Evolutionary conservation across 1,140 invertebrate species (phyloP), one percentile per base, ranked within the genome.

Genomic region (Ooceraea biroi): DNA sequence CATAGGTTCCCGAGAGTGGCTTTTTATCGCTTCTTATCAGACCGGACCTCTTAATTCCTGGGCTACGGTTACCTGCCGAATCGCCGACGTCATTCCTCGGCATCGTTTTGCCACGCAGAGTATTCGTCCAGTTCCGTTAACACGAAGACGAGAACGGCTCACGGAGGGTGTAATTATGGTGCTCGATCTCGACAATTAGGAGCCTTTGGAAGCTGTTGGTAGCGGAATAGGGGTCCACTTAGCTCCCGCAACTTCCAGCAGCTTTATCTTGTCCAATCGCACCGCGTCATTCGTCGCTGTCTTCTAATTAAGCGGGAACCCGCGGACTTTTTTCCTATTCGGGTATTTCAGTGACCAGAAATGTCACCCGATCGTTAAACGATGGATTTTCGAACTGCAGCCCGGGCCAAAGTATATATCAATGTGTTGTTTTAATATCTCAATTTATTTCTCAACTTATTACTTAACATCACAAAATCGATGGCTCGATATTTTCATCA

Each of bases 151-250:
- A 84, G 69, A 65, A 77, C 77, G 83, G 87, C 88, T 85, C 78
- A 58, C 74, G 83, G 86, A 86, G 84, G 82, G 82, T 89, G 84
- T 91, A 91, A 90, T 90, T 92, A 91, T 90, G 90, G 77, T 90
- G 88, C 90, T 91, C 90, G 89, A 93, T 93, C 91, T 93, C 91
- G 90, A 93, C 92, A 93, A 93, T 93, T 92, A 93, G 91, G 91
- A 92, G 66, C 82, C 85, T 65, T 78, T 85, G 83, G 82, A 48
- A 88, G 90, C 86, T 83, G 83, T 89, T 91, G 87, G 92, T 93
- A 92, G 92, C 91, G 76, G 27, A 87, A 89, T 90, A 91, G 90
- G 90, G 87, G 85, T 84, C 91, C 92, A 92, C 90, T 93, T 92
- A 90, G 87, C 88, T 90, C 63, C 84, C 77, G 88, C 88, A 87